Evolutionary conservation across 2,888 invertebrate genomes (phyloP).

Genomic region (Anticlea derivata): DNA sequence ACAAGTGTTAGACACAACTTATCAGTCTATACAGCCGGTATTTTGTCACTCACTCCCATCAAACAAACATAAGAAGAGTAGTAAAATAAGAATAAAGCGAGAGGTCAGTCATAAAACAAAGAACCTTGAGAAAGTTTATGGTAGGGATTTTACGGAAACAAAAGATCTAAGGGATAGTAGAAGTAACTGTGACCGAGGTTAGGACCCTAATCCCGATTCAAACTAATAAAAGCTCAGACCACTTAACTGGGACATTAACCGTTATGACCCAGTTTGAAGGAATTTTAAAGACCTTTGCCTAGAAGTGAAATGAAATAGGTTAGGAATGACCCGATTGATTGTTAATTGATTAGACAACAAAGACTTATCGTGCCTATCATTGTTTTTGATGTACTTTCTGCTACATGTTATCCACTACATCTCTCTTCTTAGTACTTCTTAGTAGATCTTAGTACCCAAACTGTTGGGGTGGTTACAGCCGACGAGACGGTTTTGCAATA

Average conservation of each 20-base stretch:
- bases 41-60: conserved; percentile 3
- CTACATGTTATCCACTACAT: too few species aligned
- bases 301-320: too few species aligned
- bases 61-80: conserved; percentile 1
- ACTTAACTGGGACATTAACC: background rate
- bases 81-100: conserved; percentile 2
- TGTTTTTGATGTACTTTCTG: too few species aligned
- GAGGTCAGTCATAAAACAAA: conserved; percentile 13
- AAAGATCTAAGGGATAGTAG: background rate
- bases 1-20: background rate
- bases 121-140: conserved; percentile 11
- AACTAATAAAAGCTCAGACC: conserved; percentile 1
- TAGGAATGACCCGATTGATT: too few species aligned
- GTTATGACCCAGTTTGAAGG: background rate
- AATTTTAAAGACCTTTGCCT: too few species aligned
- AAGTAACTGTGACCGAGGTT: background rate
- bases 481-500: too few species aligned
- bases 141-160: conserved; percentile 5
- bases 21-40: background rate
- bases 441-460: too few species aligned
- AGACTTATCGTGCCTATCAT: too few species aligned
- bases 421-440: too few species aligned
- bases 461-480: too few species aligned
- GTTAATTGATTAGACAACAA: too few species aligned
- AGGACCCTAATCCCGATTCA: background rate